phyloP scores from a whole-genome alignment of 1,140 invertebrate species.

The Caenorhabditis brenneri region DNA sequence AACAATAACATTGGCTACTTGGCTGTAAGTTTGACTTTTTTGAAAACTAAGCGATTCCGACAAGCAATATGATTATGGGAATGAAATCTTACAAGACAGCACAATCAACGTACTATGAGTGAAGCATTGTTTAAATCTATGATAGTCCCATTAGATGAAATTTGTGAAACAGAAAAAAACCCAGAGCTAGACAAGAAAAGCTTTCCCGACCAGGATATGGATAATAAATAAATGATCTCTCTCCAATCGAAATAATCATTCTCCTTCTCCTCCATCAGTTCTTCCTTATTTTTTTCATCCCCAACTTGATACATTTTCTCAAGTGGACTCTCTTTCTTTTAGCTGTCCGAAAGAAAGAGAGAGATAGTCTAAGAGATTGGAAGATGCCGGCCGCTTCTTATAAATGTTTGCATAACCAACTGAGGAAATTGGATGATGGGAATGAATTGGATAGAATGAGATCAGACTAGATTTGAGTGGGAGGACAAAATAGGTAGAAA shows the following conservation, averaged over 20 bases:
- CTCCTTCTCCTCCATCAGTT: not conserved
- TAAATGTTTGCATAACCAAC: not conserved
- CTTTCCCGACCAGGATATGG: not conserved
- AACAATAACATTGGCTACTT: too few species aligned
- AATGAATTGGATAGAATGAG: not conserved
- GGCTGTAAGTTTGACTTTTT: too few species aligned
- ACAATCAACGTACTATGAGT: too few species aligned
- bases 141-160: too few species aligned
- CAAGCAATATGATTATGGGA: too few species aligned
- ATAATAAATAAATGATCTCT: not conserved
- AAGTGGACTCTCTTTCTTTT: not conserved
- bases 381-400: not conserved
- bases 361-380: not conserved
- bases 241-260: not conserved
- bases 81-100: too few species aligned
- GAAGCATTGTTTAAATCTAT: too few species aligned
- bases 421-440: not conserved
- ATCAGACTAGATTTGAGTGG: not conserved
- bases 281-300: not conserved
- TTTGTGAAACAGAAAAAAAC: too few species aligned
- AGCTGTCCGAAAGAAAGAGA: too few species aligned
- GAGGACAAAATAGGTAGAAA: too few species aligned
- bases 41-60: too few species aligned
- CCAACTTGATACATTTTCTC: not conserved
- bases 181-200: not conserved